Base-by-base conservation (phyloP, 2,113 vertebrate species). In the Anoura caudifer region DNA sequence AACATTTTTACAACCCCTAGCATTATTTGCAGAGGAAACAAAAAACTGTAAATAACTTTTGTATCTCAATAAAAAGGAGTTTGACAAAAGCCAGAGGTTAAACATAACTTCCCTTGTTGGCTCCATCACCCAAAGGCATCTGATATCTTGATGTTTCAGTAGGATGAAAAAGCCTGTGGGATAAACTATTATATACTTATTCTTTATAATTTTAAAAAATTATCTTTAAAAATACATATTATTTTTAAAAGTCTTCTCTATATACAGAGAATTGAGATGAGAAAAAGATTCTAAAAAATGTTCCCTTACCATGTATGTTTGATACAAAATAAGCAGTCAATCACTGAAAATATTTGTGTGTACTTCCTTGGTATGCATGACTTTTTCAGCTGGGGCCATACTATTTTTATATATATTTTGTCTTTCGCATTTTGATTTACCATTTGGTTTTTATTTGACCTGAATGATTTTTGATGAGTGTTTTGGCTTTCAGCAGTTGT, bases 161-260 rank as follows among this genome's bases (percentile, higher is more conserved):
- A 6, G 9, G 4, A 59, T 10, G 47, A 56, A 90, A 45, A 67
- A 6, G 24, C 6, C 52, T 75, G 17, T 38, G 10, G n/a, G 17
- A 65, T 94, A 5, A 47, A 54, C 47, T 36, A 76, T 28, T 41
- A 9, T 56, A 28, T 82, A 56, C 90, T 24, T 92, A 17, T 15
- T 91, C 38, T 80, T 14, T 83, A 77, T 24, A 87, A 73, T 77
- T 86, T 97, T 93, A 92, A 91, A 26, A 85, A 85, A 28, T 80
- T 17, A 31, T 77, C 82, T 90, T 52, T 28, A 31, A 26, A 5
- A 12, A 36, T 33, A 79, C 56, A 54, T 14, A 76, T 12, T 81
- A 43, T 13, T 63, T 94, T 41, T 38, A 13, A 9, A 33, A 52
- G 4, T n/a, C 5, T 81, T 77, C 50, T 88, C 26, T 77, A 47